These are phyloP conservation scores for Holocentrus rufus DNA, from an alignment of 2,797 vertebrate genomes.

Conservation along the genomic window DNA sequence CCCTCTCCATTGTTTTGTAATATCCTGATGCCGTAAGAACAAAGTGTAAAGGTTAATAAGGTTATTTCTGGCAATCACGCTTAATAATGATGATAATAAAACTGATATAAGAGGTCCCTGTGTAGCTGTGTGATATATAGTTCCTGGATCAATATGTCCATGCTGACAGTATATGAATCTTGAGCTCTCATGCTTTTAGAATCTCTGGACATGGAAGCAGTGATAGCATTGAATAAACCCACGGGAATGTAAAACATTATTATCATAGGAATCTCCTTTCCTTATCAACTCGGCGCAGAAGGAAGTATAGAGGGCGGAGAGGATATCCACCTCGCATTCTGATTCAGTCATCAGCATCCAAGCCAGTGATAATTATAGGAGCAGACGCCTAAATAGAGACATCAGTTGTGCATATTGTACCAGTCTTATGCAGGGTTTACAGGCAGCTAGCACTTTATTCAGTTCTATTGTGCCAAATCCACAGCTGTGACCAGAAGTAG, in stretches of 20 bases:
- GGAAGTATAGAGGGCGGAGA: conserved; percentile 64
- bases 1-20: conserved; percentile 23
- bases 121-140: background rate
- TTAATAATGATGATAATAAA: background rate
- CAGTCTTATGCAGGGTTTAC: background rate
- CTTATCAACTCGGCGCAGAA: conserved; percentile 70
- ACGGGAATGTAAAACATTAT: conserved; percentile 42
- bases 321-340: conserved; percentile 67
- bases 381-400: conserved; percentile 13
- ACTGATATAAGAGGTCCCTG: background rate
- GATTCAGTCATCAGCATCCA: conserved; percentile 7
- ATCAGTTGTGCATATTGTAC: conserved; percentile 19
- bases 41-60: conserved; percentile 23
- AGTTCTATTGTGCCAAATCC: background rate
- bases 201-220: no score
- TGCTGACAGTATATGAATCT: no score
- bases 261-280: background rate
- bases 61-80: background rate
- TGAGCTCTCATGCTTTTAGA: no score
- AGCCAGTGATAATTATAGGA: conserved; percentile 31
- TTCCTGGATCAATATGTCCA: conserved; percentile 1
- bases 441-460: background rate
- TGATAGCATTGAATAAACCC: background rate
- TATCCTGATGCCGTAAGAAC: background rate
- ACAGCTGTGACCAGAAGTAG: no score